A percentile compares a stretch with the other conserved stretches of the same genome.
Conservation (phyloP, 2,113 vertebrate species). For the Harpagus bidentatus region DNA sequence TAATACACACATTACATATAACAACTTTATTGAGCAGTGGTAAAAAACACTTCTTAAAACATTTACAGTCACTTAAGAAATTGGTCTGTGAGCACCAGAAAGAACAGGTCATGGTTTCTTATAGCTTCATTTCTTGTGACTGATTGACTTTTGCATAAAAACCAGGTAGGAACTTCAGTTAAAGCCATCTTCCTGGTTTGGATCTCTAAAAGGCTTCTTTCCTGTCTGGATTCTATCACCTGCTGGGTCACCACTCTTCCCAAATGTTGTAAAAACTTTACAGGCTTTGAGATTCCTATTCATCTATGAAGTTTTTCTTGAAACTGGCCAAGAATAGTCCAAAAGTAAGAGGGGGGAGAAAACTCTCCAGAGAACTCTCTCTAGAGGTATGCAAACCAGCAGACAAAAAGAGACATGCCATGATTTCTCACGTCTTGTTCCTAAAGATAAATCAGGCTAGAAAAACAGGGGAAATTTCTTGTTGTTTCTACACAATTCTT, state of each 20-base stretch:
- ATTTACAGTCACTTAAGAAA: neutral
- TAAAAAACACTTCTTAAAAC: neutral
- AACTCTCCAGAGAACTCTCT: neutral
- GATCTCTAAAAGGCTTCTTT: neutral
- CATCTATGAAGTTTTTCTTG: neutral
- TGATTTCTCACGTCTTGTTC: neutral
- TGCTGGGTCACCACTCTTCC: neutral
- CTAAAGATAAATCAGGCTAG: neutral
- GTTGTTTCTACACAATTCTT: neutral
- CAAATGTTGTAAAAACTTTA: neutral
- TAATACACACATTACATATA: neutral
- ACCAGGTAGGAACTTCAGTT: neutral
- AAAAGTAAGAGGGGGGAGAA: neutral
- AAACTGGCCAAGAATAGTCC: neutral
- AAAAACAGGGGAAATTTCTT: neutral
- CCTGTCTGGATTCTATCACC: neutral
- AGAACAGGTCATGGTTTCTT: neutral
- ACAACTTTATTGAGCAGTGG: constrained; percentile 32
- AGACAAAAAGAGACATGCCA: neutral
- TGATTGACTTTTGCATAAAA: neutral
- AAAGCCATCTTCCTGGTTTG: neutral
- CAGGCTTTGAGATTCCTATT: neutral
- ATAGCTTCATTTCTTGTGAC: neutral
- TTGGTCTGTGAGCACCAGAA: neutral
- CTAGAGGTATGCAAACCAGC: neutral